Evolutionary conservation across 2,888 invertebrate genomes (phyloP).

Genomic region (Electrophaes corylata): DNA sequence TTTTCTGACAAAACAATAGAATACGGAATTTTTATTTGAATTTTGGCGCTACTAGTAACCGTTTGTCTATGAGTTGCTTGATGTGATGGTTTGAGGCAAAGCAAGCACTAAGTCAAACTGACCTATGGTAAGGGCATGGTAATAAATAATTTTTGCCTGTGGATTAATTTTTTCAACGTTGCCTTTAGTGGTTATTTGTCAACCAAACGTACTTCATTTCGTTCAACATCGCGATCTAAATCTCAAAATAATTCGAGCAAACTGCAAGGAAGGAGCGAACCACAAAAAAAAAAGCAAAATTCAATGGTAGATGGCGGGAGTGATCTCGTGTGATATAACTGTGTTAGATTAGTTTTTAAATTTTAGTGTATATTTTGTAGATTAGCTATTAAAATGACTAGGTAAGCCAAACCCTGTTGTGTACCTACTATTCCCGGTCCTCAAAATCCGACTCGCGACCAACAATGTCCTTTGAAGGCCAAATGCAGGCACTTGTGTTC

Average conservation of each 20-base stretch:
- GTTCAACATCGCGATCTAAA: too few relatives aligned
- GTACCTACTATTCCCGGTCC: constrained; percentile 8
- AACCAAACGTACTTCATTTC: constrained; percentile 8
- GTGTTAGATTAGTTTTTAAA: constrained; percentile 82
- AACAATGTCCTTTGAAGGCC: constrained; percentile 42
- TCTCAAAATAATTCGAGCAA: constrained; percentile 23
- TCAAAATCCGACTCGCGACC: constrained; percentile 34
- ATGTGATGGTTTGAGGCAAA: too few relatives aligned
- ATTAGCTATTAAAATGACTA: constrained; percentile 82
- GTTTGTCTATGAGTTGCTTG: constrained; percentile 26
- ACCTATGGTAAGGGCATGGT: too few relatives aligned
- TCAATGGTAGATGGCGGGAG: constrained; percentile 81
- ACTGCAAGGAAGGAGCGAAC: constrained; percentile 51
- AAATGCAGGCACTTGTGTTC: constrained; percentile 44
- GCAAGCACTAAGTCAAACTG: too few relatives aligned
- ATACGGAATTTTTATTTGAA: constrained; percentile 47
- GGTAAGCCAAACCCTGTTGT: constrained; percentile 57
- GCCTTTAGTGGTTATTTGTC: constrained; percentile 19
- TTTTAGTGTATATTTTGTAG: constrained; percentile 76
- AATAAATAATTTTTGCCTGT: background rate
- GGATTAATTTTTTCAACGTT: constrained; percentile 5
- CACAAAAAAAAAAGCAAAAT: constrained; percentile 31
- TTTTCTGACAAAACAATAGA: constrained; percentile 48
- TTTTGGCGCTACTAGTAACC: constrained; percentile 45
- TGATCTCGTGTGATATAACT: constrained; percentile 83